phyloP scores from a whole-genome alignment of 1,140 invertebrate species.

The Scylla paramamosain region DNA sequence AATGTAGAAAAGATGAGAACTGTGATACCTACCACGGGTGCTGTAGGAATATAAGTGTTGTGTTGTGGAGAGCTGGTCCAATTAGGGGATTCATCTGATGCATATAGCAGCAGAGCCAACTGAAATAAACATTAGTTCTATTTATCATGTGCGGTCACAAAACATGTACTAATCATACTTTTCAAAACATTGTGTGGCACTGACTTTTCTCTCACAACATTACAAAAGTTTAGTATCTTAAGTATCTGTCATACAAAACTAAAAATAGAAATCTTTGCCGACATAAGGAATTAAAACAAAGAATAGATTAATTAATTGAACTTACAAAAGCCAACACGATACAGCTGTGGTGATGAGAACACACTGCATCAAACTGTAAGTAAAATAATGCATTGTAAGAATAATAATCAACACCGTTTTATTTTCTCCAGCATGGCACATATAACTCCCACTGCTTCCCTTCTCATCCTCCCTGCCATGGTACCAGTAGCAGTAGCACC shows the following conservation, averaged over 20 bases:
- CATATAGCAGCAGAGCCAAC: constrained; percentile 37
- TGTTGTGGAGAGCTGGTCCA: neutral
- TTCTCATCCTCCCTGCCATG: too few species aligned
- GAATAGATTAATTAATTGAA: neutral
- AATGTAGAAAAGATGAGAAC: neutral
- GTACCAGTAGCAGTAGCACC: too few species aligned
- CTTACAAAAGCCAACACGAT: constrained; percentile 70
- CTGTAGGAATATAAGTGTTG: neutral
- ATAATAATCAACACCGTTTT: too few species aligned
- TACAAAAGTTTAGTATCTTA: neutral
- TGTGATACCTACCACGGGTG: neutral
- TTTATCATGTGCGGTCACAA: too few species aligned
- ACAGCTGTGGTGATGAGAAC: constrained; percentile 68
- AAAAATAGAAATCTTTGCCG: too few species aligned
- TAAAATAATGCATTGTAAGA: constrained; percentile 30
- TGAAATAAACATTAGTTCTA: neutral
- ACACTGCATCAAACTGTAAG: constrained; percentile 73
- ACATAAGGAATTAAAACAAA: too few species aligned
- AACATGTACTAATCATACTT: neutral
- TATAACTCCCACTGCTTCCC: too few species aligned
- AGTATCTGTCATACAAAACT: too few species aligned
- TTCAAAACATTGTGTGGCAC: neutral
- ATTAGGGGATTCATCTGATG: constrained; percentile 31
- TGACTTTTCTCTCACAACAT: neutral
- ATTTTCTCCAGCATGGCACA: too few species aligned